Evolutionary conservation across 2,888 invertebrate genomes (phyloP), one percentile per base, ranked within the genome.

Genomic region (Heliconius ethilla): DNA sequence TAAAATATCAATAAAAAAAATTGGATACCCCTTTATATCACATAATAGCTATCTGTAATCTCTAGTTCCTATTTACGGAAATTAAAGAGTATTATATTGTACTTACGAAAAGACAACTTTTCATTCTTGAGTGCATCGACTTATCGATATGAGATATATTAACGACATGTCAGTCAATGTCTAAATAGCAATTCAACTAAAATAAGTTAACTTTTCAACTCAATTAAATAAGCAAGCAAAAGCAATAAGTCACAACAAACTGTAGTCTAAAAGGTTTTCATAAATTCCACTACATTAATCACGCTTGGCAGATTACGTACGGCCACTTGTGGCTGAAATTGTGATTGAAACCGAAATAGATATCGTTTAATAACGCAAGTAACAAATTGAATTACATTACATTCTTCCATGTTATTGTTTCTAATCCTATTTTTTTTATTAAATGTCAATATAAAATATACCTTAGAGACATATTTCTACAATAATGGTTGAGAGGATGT

Each of bases 281-380:
- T 81, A 76, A 76, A 79, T 79, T 79, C 74, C 76, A 73, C 62
- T 72, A 76, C 78, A 81, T 81, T 75, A 79, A 81, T 81, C 81
- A 81, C 75, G 55, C 76, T 63, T 75, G 76, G 63, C 67, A 77
- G 78, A 79, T 79, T 81, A 76, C 79, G 78, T 79, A 76, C 78
- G 72, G 76, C 76, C 81, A 81, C 81, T 81, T 79, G 79, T 81
- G 76, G 70, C 75, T 70, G 74, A 75, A 62, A 69, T 75, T 75
- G 70, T 78, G 79, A 70, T 76, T 70, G 78, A 76, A 69, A 72
- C 81, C 65, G 76, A 78, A 81, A 79, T 81, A 79, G 79, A 76
- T 51, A 79, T 63, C 37, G 70, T 75, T 75, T 65, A 74, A 73
- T 76, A 75, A 63, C 67, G 72, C 40, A 45, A 77, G 45, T 66